A percentile compares a stretch with the other conserved stretches of the same genome.
Conservation (phyloP, 1,140 invertebrate genomes). For the Musca domestica region DNA sequence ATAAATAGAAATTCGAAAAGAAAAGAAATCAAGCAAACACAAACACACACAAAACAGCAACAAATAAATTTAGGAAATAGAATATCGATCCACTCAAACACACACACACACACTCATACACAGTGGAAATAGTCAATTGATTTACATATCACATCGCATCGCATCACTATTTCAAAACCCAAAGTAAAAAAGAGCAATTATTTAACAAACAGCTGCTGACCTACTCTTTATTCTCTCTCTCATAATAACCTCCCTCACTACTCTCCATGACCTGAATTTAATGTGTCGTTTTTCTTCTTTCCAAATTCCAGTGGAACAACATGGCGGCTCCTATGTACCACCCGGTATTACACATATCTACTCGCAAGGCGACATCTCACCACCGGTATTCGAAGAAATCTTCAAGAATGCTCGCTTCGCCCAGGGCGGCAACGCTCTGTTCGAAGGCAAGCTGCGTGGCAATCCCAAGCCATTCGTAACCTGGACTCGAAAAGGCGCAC, state of each 20-base stretch:
- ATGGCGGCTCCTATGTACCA: conserved; percentile 42
- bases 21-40: too few species aligned
- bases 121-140: too few species aligned
- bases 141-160: too few species aligned
- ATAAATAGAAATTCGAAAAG: too few species aligned
- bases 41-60: too few species aligned
- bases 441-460: conserved; percentile 87
- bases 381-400: conserved; percentile 90
- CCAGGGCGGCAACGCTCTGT: conserved; percentile 87
- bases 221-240: background rate
- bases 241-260: background rate
- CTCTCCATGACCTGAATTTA: background rate
- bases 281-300: background rate
- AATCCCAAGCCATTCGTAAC: conserved; percentile 90
- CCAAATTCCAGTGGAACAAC: conserved; percentile 42
- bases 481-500: conserved; percentile 88
- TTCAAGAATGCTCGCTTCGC: conserved; percentile 91
- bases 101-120: too few species aligned
- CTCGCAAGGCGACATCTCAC: conserved; percentile 68
- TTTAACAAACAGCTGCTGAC: background rate
- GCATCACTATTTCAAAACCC: too few species aligned
- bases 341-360: conserved; percentile 50
- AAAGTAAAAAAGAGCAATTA: too few species aligned
- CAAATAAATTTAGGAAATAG: too few species aligned
- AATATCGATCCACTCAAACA: too few species aligned